Evolutionary conservation across 2,888 invertebrate genomes (phyloP), one percentile per base, ranked within the genome.

Genomic region (Drosophila merina): DNA sequence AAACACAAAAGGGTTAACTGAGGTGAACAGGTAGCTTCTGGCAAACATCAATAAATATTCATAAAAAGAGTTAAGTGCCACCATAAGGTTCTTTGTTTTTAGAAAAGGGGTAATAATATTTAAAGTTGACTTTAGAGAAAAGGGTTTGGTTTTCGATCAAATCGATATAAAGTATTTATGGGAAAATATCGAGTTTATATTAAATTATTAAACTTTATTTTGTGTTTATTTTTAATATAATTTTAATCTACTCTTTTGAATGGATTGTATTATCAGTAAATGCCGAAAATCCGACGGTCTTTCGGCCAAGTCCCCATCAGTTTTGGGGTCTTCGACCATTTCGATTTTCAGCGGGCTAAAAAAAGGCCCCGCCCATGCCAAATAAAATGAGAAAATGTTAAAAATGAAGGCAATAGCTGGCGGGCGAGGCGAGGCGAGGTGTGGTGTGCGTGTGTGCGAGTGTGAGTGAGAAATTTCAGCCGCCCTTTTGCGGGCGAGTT

Each of bases 341-440:
- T 63, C 60, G 71, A 52, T 57, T 50, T 50, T 8, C 40, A 38
- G 45, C 58, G 57, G 51, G 40, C 55, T 36, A 36, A 26, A n/a
- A 47, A 47, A 71, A 72, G 72, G 75, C 82, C 72, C 86, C 87
- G 82, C 82, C 82, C 88, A 68, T 75, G 76, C 56, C 55, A 73
- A 81, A 77, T 82, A 56, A 79, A 80, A 38, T 83, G 86, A 86
- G 80, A 71, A 71, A 63, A 71, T 81, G 79, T 85, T 87, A 69
- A 82, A 82, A 82, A 82, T 87, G 86, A 82, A 82, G 87, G 85
- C 83, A 82, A 87, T 64, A 55, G 62, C 57, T 70, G 4, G 57
- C 36, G 40, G 14, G 14, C 20, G 9, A 42, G 40, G 14, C 20
- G 9, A 42, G 40, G 33, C 0, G 33, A 10, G 33, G n/a, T 31